phyloP scores from a whole-genome alignment of 2,888 invertebrate genomes.

The Sceliomorpha sp. region DNA sequence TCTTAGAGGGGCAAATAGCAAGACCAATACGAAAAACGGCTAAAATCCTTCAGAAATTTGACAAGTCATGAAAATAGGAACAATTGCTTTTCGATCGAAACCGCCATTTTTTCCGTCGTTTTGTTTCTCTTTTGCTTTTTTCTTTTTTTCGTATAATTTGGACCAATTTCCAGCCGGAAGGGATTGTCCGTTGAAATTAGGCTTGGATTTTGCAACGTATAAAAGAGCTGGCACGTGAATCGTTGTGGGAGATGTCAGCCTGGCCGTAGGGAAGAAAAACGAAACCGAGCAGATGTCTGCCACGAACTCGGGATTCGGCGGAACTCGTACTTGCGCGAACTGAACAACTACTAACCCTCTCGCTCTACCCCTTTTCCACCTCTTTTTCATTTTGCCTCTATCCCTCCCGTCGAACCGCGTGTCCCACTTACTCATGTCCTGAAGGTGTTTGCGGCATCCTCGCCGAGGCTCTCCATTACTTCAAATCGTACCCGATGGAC shows the following conservation, averaged over 20 bases:
- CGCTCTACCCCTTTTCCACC: constrained; percentile 38
- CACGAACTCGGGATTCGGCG: constrained; percentile 40
- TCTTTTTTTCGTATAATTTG: constrained; percentile 9
- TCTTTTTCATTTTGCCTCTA: constrained; percentile 30
- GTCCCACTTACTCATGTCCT: constrained; percentile 48
- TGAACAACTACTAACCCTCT: constrained; percentile 51
- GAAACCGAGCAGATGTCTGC: constrained; percentile 62
- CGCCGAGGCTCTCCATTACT: constrained; percentile 25
- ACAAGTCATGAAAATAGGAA: no score
- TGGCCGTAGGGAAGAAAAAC: constrained; percentile 55
- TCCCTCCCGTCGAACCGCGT: constrained; percentile 27
- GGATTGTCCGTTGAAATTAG: constrained; percentile 56
- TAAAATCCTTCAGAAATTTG: no score
- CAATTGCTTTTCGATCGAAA: no score
- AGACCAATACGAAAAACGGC: no score
- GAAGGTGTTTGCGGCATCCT: constrained; percentile 26
- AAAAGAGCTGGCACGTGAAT: constrained; percentile 39
- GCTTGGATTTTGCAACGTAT: constrained; percentile 36
- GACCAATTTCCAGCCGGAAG: constrained; percentile 48
- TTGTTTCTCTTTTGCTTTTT: background rate
- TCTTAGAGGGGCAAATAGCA: no score
- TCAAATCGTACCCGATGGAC: constrained; percentile 29
- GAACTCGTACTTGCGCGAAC: constrained; percentile 30
- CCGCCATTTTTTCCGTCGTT: background rate
- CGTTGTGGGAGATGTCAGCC: constrained; percentile 47